Evolutionary conservation across 1,140 invertebrate species (phyloP).

Genomic region (Cataglyphis hispanica): DNA sequence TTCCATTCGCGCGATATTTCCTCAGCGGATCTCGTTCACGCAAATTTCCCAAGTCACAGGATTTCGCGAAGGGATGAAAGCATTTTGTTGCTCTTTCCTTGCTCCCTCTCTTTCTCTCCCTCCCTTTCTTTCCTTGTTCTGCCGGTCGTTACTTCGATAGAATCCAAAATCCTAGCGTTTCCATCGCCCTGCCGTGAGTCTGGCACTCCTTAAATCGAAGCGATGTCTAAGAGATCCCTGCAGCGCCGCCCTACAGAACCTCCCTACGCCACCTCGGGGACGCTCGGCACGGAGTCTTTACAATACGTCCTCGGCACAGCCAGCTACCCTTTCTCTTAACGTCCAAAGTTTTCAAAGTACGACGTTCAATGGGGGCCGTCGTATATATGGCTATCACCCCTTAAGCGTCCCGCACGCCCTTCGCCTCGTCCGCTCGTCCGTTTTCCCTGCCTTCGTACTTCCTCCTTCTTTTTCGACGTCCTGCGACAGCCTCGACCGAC

Average conservation of each 20-base stretch:
- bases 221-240: slow-evolving; percentile 74
- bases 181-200: slow-evolving; percentile 50
- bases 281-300: slow-evolving; percentile 79
- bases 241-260: slow-evolving; percentile 42
- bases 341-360: slow-evolving; percentile 86
- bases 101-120: neutral
- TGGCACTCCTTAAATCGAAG: slow-evolving; percentile 79
- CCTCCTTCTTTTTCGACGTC: slow-evolving; percentile 70
- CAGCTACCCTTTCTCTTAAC: slow-evolving; percentile 85
- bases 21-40: slow-evolving; percentile 29
- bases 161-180: slow-evolving; percentile 76
- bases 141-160: slow-evolving; percentile 57
- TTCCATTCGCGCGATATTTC: slow-evolving; percentile 53
- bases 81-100: slow-evolving; percentile 61
- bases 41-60: neutral
- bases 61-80: slow-evolving; percentile 59
- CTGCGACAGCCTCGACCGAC: slow-evolving; percentile 53
- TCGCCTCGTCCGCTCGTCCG: slow-evolving; percentile 52
- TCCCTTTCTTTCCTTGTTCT: neutral
- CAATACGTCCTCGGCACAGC: slow-evolving; percentile 84
- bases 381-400: slow-evolving; percentile 76
- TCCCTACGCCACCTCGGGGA: slow-evolving; percentile 61
- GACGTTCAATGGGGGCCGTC: slow-evolving; percentile 82
- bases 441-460: slow-evolving; percentile 61
- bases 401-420: slow-evolving; percentile 30